Base-by-base conservation (phyloP, 2,888 invertebrate species). In the Tribolium freemani region DNA sequence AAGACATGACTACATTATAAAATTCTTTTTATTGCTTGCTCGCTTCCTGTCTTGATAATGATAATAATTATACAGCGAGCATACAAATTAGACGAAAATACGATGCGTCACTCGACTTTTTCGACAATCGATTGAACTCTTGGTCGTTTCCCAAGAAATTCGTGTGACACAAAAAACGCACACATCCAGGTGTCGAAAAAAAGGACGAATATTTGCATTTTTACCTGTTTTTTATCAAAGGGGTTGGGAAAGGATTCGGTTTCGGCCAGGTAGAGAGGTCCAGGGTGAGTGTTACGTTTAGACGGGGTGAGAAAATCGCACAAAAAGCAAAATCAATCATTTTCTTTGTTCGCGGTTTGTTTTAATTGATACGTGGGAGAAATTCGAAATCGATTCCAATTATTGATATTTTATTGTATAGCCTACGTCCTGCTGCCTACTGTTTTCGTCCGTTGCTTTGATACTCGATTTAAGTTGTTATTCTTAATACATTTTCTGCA, bases 11-110 rank as follows among this genome's bases (percentile, higher is more conserved):
- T 54, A 69, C 64, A 58, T 67, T 69, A 69, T 61, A 64, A 64
- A 57, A 72, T 69, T 72, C 66, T 69, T 64, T 69, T 69, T 72
- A 72, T 69, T 72, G 54, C 69, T 51, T 50, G 50, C 64, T 66
- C 58, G 58, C 72, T 72, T 72, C 72, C 72, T 72, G 72, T 72
- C 69, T 56, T 45, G 72, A 72, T 72, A 72, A 69, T 72, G 72
- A 72, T 64, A 64, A 71, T 71, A 66, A 72, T 72, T 64, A 72
- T 69, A 48, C 69, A 72, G 38, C 64, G 21, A 45, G 72, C 56
- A 69, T 72, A 72, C 71, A 67, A 67, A 71, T 67, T 60, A 67
- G 54, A 51, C 57, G 26, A 56, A 57, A 53, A 57, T 30, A 46
- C 46, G 38, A 44, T 71, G 63, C 51, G 63, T 63, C 63, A 63